Evolutionary conservation across 1,140 invertebrate species (phyloP).

Genomic region (Semibalanus balanoides): DNA sequence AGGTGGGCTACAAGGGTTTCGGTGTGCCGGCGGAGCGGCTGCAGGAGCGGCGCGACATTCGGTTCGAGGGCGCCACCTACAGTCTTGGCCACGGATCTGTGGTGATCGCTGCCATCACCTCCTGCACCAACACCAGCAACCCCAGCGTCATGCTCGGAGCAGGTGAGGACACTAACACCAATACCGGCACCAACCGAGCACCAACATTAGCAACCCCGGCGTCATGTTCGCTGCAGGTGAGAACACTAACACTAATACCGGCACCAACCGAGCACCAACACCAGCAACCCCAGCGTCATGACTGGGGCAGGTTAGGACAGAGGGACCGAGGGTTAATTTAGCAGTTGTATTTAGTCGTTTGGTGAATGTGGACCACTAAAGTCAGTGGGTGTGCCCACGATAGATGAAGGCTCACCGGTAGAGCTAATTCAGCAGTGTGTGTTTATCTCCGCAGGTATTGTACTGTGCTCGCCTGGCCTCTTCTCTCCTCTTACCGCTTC

Average conservation of each 20-base stretch:
- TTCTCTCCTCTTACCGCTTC: too few relatives aligned
- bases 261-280: slow-evolving; percentile 32
- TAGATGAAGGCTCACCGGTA: too few relatives aligned
- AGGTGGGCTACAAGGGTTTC: slow-evolving; percentile 92
- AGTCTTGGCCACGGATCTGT: slow-evolving; percentile 47
- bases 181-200: slow-evolving; percentile 24
- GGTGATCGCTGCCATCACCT: slow-evolving; percentile 40
- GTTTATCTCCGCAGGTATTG: too few relatives aligned
- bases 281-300: slow-evolving; percentile 41
- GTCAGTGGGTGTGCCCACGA: too few relatives aligned
- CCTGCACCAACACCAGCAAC: slow-evolving; percentile 41
- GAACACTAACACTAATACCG: slow-evolving; percentile 9
- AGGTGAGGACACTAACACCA: slow-evolving; percentile 10
- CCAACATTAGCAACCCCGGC: slow-evolving; percentile 40
- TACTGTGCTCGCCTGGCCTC: too few relatives aligned
- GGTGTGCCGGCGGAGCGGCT: slow-evolving; percentile 57
- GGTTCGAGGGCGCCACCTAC: slow-evolving; percentile 66
- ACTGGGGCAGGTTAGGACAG: slow-evolving; percentile 26
- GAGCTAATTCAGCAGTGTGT: too few relatives aligned
- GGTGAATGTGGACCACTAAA: too few relatives aligned
- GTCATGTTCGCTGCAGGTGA: slow-evolving; percentile 35
- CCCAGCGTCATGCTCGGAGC: slow-evolving; percentile 38
- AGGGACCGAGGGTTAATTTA: too few relatives aligned
- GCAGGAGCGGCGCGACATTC: slow-evolving; percentile 49
- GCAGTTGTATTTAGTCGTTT: too few relatives aligned